Evolutionary conservation across 2,797 vertebrate genomes (phyloP), one percentile per base, ranked within the genome.

Genomic region (Spondyliosoma cantharus): DNA sequence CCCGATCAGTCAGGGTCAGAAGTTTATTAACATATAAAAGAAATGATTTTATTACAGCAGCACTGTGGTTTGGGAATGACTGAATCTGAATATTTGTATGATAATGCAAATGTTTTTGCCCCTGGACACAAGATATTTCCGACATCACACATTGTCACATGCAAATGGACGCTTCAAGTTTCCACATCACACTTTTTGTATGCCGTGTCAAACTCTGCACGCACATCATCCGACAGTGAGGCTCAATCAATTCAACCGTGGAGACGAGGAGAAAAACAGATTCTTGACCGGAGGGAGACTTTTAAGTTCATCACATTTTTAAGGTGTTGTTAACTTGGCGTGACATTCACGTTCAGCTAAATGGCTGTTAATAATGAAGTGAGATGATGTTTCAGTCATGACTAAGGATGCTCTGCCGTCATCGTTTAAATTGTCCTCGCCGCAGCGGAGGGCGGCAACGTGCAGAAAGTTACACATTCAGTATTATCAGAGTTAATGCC

Each of bases 381-480:
- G 24, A 60, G 20, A 43, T 53, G 53, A 68, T 25, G 13, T 61
- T 37, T 56, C 14, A 73, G 1, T 52, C 6, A 57, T 6, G 29
- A 16, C 7, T 49, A 1, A 22, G 8, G 58, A 65, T 53, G 45
- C 53, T 72, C 46, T 59, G 52, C 49, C 6, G n/a, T 61, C 5
- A 29, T 65, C 22, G 52, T 59, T 29, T 56, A 3, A 49, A 56
- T 24, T 45, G 22, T 20, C 20, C 20, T 57, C 0, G 7, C n/a
- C 17, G 76, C 61, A 66, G 74, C 32, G 71, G 43, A 65, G 52
- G 52, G 54, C 17, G 5, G 42, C 57, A 69, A 24, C 2, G 4
- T 67, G 19, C 32, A 46, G 46, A 54, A 74, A 49, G 48, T 76
- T 19, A 15, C 11, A 64, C 20, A 66, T 70, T 16, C 63, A 14